Evolutionary conservation across 2,888 invertebrate species (phyloP).

Genomic region (Empis livida): DNA sequence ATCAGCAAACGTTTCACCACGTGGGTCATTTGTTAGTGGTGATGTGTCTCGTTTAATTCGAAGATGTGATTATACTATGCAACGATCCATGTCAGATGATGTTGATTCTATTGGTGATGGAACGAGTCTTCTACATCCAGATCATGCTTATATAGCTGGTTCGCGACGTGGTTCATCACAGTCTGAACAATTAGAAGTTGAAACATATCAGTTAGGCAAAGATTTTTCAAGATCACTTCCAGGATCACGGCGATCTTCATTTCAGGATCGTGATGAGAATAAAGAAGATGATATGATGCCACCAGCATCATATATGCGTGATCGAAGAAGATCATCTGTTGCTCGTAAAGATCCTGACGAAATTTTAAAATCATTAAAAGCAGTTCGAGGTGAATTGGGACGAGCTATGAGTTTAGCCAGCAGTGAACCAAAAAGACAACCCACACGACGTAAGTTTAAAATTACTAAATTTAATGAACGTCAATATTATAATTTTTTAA

Average conservation of each 20-base stretch:
- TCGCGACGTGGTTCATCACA: constrained; percentile 80
- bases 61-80: constrained; percentile 59
- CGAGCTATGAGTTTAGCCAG: constrained; percentile 69
- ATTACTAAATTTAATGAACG: background rate
- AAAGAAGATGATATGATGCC: constrained; percentile 38
- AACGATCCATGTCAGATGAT: constrained; percentile 63
- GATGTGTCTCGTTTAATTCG: constrained; percentile 49
- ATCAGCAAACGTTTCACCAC: constrained; percentile 65
- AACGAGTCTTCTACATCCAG: constrained; percentile 67
- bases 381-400: constrained; percentile 69
- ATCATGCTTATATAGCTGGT: constrained; percentile 66
- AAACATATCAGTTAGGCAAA: constrained; percentile 71
- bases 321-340: constrained; percentile 68
- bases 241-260: constrained; percentile 72
- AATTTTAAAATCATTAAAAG: constrained; percentile 65
- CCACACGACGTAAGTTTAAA: constrained; percentile 57
- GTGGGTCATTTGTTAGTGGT: constrained; percentile 54
- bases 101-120: constrained; percentile 65
- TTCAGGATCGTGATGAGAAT: constrained; percentile 54
- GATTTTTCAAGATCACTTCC: constrained; percentile 78
- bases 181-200: constrained; percentile 73
- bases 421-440: constrained; percentile 39
- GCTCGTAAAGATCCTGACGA: constrained; percentile 75
- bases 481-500: background rate
- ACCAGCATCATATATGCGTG: constrained; percentile 47